A percentile compares a stretch with the other conserved stretches of the same genome.
Conservation (phyloP, 2,888 invertebrate genomes). For the Epicampocera succincta region DNA sequence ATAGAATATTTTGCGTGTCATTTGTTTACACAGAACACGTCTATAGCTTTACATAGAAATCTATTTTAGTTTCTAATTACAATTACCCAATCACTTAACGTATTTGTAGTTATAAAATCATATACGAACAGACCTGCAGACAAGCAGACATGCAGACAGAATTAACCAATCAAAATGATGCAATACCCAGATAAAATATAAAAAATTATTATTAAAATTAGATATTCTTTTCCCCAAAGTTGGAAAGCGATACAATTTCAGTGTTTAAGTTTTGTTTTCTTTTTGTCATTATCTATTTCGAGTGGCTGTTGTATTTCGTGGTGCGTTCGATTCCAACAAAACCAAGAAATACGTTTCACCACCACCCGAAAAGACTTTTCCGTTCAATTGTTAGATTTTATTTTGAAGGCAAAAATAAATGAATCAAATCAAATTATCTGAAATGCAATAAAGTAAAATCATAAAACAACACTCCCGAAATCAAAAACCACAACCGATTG, state of each 20-base stretch:
- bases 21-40: constrained; percentile 2
- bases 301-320: too few relatives aligned
- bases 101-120: constrained; percentile 3
- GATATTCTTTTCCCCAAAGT: too few relatives aligned
- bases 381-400: too few relatives aligned
- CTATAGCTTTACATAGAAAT: constrained; percentile 27
- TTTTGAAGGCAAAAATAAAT: too few relatives aligned
- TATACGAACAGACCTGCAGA: neutral
- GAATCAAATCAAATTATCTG: neutral
- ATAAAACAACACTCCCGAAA: neutral
- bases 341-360: too few relatives aligned
- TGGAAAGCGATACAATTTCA: too few relatives aligned
- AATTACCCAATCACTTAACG: constrained; percentile 12
- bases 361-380: too few relatives aligned
- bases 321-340: too few relatives aligned
- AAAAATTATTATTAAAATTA: too few relatives aligned
- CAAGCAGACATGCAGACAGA: neutral
- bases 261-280: neutral
- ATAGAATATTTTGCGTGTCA: neutral
- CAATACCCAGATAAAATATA: too few relatives aligned
- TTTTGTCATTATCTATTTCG: neutral
- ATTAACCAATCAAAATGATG: too few relatives aligned
- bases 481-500: constrained; percentile 13
- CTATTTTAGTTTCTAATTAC: constrained; percentile 9
- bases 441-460: neutral